These are phyloP conservation scores for Nasonia vitripennis DNA, from an alignment of 1,140 invertebrate genomes.

Conservation along the genomic window DNA sequence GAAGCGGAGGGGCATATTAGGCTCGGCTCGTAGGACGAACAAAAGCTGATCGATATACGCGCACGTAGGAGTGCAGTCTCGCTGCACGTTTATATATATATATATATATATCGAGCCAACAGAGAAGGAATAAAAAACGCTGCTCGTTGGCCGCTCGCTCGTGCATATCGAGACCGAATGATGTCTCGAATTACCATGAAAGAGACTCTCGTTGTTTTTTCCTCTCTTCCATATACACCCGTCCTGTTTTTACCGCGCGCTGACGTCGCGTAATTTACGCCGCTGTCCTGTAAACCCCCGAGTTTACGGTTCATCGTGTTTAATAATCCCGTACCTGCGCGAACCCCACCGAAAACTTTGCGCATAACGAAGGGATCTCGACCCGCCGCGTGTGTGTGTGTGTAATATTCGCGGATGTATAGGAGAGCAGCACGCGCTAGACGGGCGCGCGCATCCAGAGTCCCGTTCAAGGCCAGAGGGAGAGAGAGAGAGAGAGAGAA, in stretches of 20 bases:
- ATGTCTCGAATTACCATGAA: slow-evolving; percentile 7
- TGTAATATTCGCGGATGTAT: not conserved
- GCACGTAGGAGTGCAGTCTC: not conserved
- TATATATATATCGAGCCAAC: not conserved
- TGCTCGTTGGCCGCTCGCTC: not conserved
- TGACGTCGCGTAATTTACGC: not conserved
- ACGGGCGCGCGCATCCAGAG: slow-evolving; percentile 21
- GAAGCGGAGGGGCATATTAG: not conserved
- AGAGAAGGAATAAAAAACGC: slow-evolving; percentile 17
- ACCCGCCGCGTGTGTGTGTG: too few relatives aligned
- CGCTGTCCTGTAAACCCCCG: not conserved
- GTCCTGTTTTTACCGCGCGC: not conserved
- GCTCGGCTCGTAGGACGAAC: slow-evolving; percentile 28
- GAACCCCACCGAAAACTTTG: not conserved
- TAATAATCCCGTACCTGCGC: not conserved
- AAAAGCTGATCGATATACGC: slow-evolving; percentile 45
- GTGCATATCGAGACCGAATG: slow-evolving; percentile 21
- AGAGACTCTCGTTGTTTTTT: not conserved
- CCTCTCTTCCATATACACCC: not conserved
- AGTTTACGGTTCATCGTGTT: not conserved
- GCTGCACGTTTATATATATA: not conserved
- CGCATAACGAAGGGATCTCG: not conserved
- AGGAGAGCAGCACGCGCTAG: not conserved
- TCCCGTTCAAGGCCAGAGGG: slow-evolving; percentile 36
- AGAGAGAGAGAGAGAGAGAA: not conserved